A percentile compares a stretch with the other conserved stretches of the same genome.
Conservation (phyloP, 2,888 invertebrate species). For the Trissolcus japonicus region DNA sequence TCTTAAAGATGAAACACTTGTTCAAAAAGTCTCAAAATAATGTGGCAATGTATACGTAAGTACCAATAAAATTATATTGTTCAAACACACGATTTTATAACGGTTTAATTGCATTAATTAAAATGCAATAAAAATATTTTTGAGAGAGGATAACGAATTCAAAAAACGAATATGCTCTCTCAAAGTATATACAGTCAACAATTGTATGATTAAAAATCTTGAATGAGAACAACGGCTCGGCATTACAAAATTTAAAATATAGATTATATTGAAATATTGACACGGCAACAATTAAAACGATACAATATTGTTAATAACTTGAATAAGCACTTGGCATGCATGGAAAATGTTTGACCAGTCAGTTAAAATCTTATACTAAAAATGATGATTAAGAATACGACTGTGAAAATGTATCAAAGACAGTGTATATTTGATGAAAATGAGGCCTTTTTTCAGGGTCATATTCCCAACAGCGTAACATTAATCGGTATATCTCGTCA, state of each 20-base stretch:
- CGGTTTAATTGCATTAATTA: too few relatives aligned
- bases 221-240: not conserved
- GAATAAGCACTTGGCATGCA: not conserved
- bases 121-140: too few relatives aligned
- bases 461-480: slow-evolving; percentile 96
- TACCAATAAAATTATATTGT: too few relatives aligned
- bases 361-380: not conserved
- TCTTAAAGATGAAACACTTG: too few relatives aligned
- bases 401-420: slow-evolving; percentile 82
- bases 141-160: too few relatives aligned
- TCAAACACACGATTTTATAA: too few relatives aligned
- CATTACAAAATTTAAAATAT: slow-evolving; percentile 3
- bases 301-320: not conserved
- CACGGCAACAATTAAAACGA: not conserved
- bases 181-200: too few relatives aligned
- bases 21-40: too few relatives aligned
- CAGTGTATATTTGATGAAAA: slow-evolving; percentile 90
- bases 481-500: slow-evolving; percentile 91
- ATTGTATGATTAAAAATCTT: too few relatives aligned
- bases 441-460: slow-evolving; percentile 93
- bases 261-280: not conserved
- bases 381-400: slow-evolving; percentile 62
- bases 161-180: too few relatives aligned
- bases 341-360: not conserved
- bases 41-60: too few relatives aligned